These are phyloP conservation scores for Gymnorhina tibicen DNA, from an alignment of 2,113 vertebrate species.

Conservation along the genomic window DNA sequence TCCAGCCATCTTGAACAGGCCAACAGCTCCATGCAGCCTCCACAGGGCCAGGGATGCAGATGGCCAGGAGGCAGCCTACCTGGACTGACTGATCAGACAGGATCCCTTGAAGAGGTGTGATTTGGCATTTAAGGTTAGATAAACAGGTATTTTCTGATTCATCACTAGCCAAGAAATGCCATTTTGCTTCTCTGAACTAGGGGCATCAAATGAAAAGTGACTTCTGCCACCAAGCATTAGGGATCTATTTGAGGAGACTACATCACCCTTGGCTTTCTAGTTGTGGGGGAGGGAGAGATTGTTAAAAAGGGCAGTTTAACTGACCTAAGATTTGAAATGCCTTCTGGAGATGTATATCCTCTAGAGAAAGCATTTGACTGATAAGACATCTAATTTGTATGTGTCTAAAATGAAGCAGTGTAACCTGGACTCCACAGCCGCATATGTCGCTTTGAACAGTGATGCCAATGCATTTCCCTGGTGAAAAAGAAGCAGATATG, in stretches of 20 bases:
- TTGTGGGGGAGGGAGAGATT: conserved; percentile 3
- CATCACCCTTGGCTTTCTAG: conserved; percentile 37
- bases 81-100: not conserved
- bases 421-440: not conserved
- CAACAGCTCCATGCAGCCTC: not conserved
- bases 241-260: not conserved
- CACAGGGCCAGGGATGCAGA: not conserved
- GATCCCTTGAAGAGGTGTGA: not conserved
- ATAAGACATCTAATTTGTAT: not conserved
- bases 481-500: not conserved
- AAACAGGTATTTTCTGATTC: not conserved
- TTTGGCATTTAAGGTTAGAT: conserved; percentile 13
- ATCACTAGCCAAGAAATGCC: not conserved
- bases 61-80: not conserved
- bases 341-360: conserved; percentile 10
- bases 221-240: conserved; percentile 57
- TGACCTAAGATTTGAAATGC: conserved; percentile 50
- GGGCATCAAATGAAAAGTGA: conserved; percentile 46
- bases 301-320: conserved; percentile 41
- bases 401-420: not conserved
- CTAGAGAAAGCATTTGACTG: conserved; percentile 13
- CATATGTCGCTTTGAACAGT: not conserved
- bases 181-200: conserved; percentile 7
- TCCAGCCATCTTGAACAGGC: not conserved
- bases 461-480: not conserved